Conservation (phyloP, 2,797 vertebrate genomes). For the Sebastes melanostomus region DNA sequence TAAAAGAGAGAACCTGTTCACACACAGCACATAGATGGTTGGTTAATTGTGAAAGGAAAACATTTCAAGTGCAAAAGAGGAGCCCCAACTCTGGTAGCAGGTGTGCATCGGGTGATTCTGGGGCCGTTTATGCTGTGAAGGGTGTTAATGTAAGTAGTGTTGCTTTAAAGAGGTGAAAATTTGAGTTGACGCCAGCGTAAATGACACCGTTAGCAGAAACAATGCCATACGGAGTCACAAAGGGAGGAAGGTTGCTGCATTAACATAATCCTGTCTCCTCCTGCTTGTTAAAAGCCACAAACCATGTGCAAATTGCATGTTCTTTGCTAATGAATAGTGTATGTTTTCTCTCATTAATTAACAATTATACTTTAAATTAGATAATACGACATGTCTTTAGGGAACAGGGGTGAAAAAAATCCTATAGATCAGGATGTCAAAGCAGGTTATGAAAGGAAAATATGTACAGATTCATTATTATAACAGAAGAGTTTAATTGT, state of each 20-base stretch:
- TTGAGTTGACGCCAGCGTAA: neutral
- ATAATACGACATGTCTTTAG: neutral
- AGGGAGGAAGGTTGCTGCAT: neutral
- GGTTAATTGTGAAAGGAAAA: neutral
- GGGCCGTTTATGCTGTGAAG: neutral
- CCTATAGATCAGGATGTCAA: neutral
- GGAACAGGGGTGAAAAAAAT: neutral
- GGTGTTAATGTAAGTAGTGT: slow-evolving; percentile 3
- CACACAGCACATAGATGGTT: neutral
- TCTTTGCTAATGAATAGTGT: neutral
- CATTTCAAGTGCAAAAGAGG: neutral
- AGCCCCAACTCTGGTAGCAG: neutral
- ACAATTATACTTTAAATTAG: neutral
- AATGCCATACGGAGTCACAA: neutral
- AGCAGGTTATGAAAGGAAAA: neutral
- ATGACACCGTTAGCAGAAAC: neutral
- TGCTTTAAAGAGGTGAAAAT: slow-evolving; percentile 17
- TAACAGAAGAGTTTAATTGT: neutral
- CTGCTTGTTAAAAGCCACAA: neutral
- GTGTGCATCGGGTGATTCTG: neutral
- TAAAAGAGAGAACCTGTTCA: neutral
- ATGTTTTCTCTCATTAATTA: neutral
- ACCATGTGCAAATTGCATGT: neutral
- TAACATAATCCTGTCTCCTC: neutral
- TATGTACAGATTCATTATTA: neutral